Evolutionary conservation across 2,797 vertebrate species (phyloP).

Genomic region (Euphonia xanthogaster): DNA sequence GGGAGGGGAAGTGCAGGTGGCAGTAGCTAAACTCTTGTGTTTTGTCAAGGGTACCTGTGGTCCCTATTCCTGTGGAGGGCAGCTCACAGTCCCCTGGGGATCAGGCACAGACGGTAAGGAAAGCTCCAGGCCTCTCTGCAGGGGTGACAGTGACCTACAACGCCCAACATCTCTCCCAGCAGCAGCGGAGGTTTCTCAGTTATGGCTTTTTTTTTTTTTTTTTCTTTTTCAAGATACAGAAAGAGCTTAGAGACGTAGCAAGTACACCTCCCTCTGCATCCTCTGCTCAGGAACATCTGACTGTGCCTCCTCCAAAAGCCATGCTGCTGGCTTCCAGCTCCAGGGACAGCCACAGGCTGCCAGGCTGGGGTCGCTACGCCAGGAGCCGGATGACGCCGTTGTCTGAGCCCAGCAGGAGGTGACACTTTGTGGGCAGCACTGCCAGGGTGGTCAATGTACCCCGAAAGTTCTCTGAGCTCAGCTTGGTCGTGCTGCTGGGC

Average conservation of each 20-base stretch:
- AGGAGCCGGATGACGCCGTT: constrained; percentile 91
- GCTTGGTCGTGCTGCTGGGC: constrained; percentile 87
- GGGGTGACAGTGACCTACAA: constrained; percentile 53
- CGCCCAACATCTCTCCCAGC: constrained; percentile 27
- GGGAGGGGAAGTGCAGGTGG: not conserved
- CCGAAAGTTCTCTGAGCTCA: constrained; percentile 97
- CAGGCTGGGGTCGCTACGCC: constrained; percentile 71
- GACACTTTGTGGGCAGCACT: constrained; percentile 92
- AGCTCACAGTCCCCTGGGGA: constrained; percentile 32
- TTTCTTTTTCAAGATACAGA: not conserved
- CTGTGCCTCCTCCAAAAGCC: not conserved
- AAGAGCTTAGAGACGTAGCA: not conserved
- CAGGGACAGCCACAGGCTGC: not conserved
- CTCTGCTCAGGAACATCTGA: not conserved
- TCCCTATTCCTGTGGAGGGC: not conserved
- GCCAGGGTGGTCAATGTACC: constrained; percentile 96
- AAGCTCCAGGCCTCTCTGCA: constrained; percentile 31
- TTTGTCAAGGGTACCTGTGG: not conserved
- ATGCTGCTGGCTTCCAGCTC: not conserved
- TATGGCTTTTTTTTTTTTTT: constrained; percentile 52
- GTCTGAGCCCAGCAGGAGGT: constrained; percentile 94
- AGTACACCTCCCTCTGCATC: not conserved
- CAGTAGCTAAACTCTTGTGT: constrained; percentile 17
- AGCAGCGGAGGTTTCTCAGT: constrained; percentile 55
- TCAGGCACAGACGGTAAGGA: constrained; percentile 51